phyloP scores from a whole-genome alignment of 2,888 invertebrate genomes.

The Cheilosia vernalis region DNA sequence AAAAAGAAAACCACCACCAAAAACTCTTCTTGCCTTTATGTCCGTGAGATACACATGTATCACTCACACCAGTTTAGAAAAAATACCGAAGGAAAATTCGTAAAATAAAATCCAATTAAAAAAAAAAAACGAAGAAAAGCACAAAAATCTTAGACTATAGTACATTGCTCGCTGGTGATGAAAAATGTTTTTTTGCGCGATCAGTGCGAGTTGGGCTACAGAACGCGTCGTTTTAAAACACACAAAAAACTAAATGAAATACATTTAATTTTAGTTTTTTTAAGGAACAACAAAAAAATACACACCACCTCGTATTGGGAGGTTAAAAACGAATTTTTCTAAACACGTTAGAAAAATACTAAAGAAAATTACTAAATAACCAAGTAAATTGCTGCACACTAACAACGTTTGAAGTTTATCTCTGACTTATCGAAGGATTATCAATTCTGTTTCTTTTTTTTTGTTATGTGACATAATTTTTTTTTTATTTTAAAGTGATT shows the following conservation, averaged over 20 bases:
- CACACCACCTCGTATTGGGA: constrained; percentile 41
- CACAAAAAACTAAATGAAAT: constrained; percentile 61
- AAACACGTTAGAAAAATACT: constrained; percentile 27
- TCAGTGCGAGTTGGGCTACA: constrained; percentile 84
- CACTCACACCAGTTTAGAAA: constrained; percentile 63
- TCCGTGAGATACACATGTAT: constrained; percentile 59
- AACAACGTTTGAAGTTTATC: constrained; percentile 29
- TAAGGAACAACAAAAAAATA: constrained; percentile 22
- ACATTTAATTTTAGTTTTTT: constrained; percentile 53
- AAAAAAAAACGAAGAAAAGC: neutral
- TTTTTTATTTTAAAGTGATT: constrained; percentile 44
- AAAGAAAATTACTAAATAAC: neutral
- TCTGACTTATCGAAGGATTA: constrained; percentile 56
- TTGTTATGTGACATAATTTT: constrained; percentile 48
- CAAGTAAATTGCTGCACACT: constrained; percentile 27
- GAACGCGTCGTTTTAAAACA: constrained; percentile 82
- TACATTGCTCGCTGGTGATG: constrained; percentile 66
- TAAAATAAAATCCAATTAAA: constrained; percentile 65
- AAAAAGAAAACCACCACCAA: constrained; percentile 10
- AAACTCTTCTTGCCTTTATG: constrained; percentile 36
- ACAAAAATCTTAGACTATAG: constrained; percentile 24
- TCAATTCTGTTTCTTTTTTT: constrained; percentile 19
- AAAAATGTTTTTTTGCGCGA: constrained; percentile 80
- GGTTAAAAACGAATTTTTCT: constrained; percentile 44
- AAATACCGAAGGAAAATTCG: constrained; percentile 46